These are phyloP conservation scores for Pseudolaguvia tuberculata DNA, from an alignment of 2,113 vertebrate genomes.

Conservation along the genomic window DNA sequence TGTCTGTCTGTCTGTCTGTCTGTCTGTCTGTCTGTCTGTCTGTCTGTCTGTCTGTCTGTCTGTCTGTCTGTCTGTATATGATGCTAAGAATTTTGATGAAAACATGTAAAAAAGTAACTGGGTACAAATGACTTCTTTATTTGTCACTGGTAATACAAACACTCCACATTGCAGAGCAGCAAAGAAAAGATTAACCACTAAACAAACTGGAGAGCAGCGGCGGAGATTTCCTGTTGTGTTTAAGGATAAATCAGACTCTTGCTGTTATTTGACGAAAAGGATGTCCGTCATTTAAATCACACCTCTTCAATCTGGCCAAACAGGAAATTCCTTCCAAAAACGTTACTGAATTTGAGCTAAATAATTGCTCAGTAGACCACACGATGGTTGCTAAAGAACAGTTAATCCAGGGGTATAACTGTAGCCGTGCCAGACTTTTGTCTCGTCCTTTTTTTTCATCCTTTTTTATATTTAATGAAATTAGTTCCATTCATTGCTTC, in stretches of 20 bases:
- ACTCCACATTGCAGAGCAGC: background rate
- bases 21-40: no score
- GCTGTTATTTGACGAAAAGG: slow-evolving; percentile 18
- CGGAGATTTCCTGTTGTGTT: slow-evolving; percentile 38
- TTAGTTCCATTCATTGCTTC: slow-evolving; percentile 47
- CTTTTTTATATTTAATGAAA: slow-evolving; percentile 53
- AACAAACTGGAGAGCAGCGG: slow-evolving; percentile 19
- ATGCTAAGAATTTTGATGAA: no score
- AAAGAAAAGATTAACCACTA: background rate
- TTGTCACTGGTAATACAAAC: background rate
- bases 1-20: background rate
- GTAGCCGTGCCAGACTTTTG: background rate
- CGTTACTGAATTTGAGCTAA: slow-evolving; percentile 19
- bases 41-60: no score
- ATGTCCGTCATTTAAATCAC: slow-evolving; percentile 40
- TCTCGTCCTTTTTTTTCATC: background rate
- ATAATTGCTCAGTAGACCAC: background rate
- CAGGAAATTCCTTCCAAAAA: slow-evolving; percentile 36
- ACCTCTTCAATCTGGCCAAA: slow-evolving; percentile 40
- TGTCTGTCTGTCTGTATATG: no score
- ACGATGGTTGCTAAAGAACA: background rate
- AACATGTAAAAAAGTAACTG: background rate
- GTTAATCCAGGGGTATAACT: background rate
- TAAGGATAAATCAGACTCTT: slow-evolving; percentile 12
- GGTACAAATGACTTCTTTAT: background rate